Evolutionary conservation across 1,140 invertebrate genomes (phyloP), one percentile per base, ranked within the genome.

Genomic region (Nomia melanderi): DNA sequence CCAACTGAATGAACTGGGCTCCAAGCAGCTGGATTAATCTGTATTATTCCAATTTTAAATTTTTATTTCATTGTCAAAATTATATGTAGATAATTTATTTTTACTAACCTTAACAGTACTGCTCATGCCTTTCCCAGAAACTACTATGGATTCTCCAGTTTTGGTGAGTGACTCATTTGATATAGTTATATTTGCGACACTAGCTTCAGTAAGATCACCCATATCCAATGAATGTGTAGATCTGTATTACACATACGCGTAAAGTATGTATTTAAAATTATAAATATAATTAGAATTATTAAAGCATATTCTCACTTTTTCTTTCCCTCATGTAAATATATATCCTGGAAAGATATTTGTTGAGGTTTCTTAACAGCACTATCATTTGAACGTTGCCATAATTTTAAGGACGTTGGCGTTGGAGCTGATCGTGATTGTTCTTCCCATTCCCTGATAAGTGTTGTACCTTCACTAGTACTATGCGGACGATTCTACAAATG

Each of bases 1-100:
- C 96, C 96, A 17, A 96, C 96, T 79, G 96, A 96, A 80, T 96
- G 94, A 17, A 97, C 95, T 20, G 96, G 96, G 88, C 96, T 96
- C 96, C 96, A 97, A 27, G 96, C 96, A 86, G 95, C 94, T 41
- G 96, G 95, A 92, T 96, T 96, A 78, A 92, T 88, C 90, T 91
- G 25, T 29, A 29, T 59, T 65, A 53, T 70, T 41, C 64, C 2
- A 27, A 20, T 59, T 31, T 41, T 44, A 8, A 47, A 56, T 17
- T 36, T 50, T 50, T 4, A 79, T n/a, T 36, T 57, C 5, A 54
- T 9, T 7, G 14, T 31, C 25, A 39, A n/a, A 54, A 29, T 17
- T 20, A 62, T 41, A 39, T 41, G 2, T 39, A 57, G 36, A 74
- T 23, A 60, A 71, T 71, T 72, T 20, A 73, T n/a, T 25, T 56